phyloP scores from a whole-genome alignment of 2,797 vertebrate species.

The Pteronotus mesoamericanus region DNA sequence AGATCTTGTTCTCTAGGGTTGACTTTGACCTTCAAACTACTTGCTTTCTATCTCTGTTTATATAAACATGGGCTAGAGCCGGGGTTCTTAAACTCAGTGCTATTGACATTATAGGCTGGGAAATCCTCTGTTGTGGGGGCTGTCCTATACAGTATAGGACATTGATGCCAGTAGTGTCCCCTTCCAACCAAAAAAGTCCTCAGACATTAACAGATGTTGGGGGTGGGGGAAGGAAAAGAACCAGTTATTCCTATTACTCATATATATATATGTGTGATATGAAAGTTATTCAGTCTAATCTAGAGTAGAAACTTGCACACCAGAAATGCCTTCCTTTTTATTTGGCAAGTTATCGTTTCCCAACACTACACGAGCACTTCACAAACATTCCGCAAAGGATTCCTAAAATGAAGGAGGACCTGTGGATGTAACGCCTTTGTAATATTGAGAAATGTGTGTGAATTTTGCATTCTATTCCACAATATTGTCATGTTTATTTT shows the following conservation, averaged over 20 bases:
- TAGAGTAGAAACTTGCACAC: background rate
- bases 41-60: background rate
- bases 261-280: background rate
- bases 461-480: background rate
- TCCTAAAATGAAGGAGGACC: background rate
- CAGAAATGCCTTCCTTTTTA: background rate
- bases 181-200: background rate
- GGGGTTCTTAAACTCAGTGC: background rate
- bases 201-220: background rate
- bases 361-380: background rate
- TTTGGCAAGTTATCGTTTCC: background rate
- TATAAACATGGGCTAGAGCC: background rate
- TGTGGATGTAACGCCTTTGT: background rate
- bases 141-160: background rate
- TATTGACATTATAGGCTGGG: background rate
- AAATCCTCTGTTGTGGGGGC: background rate
- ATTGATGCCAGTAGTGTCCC: background rate
- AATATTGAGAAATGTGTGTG: background rate
- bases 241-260: background rate
- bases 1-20: background rate
- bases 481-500: background rate
- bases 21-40: background rate
- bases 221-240: background rate
- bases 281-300: background rate
- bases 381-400: background rate